Base-by-base conservation (phyloP, 2,113 vertebrate species). In the Paradisaea rubra region DNA sequence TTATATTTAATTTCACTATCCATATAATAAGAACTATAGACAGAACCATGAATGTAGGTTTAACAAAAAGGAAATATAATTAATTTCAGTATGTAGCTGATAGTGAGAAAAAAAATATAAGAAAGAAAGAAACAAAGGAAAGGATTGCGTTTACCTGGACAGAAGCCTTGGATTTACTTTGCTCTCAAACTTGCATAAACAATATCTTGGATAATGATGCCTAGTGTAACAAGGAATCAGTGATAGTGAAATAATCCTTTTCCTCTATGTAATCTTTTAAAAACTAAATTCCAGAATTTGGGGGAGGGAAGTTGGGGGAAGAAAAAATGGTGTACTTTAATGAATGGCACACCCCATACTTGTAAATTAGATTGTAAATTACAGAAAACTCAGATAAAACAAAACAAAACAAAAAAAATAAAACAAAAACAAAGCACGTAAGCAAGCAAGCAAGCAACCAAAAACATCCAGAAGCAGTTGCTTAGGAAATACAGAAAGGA, bases 371-470 rank as follows among this genome's bases (percentile, higher is more conserved):
- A 16, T 54, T 33, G 41, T 23, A 80, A 66, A 61, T 83, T 35
- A 15, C 25, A 47, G 25, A 71, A 86, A 64, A 15, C 2, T 44
- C 18, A 42, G 23, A 22, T 28, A 33, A 69, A 56, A 56, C 9
- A 7, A 59, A 44, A 42, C 56, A 20, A 13, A 20, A 15, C 22
- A 14, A 19, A 61, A 13, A 16, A 42, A 7, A 8, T 2, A 50
- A 53, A 50, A 50, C 24, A 14, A 30, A 20, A 33, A 15, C 21
- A 47, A 77, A 47, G 6, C 3, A n/a, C 22, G 4, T 13, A 66
- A 57, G 1, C 16, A 66, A 57, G 1, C 15, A 82, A 37, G 0
- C 16, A 57, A 21, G 0, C 28, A 69, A 50, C 3, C 9, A 39
- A 39, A 41, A 50, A 7, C 13, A 57, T 45, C 15, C 37, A 61